Percentiles rank a stretch among this genome's conserved stretches.
Conservation (phyloP, 2,113 vertebrate species). For the Thinocorus orbignyianus region DNA sequence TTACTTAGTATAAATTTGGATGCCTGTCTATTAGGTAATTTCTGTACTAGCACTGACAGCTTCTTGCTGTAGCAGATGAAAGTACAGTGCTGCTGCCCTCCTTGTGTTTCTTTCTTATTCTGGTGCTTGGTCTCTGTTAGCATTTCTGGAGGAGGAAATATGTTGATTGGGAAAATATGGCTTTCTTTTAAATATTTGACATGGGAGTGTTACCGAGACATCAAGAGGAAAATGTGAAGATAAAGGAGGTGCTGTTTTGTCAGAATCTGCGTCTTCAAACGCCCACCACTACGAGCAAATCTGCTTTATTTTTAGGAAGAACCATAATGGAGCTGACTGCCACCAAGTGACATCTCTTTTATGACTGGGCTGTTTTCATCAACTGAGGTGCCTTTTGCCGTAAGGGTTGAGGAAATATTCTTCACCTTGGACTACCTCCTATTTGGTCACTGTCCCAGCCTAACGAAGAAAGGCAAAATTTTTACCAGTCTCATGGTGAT, state of each 20-base stretch:
- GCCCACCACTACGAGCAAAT: background rate
- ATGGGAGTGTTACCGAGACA: background rate
- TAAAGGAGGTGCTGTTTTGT: conserved; percentile 41
- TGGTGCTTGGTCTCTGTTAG: background rate
- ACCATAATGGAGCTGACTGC: background rate
- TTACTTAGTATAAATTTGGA: conserved; percentile 15
- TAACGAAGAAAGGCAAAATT: background rate
- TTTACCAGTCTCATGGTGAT: background rate
- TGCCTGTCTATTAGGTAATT: conserved; percentile 2
- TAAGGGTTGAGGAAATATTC: background rate
- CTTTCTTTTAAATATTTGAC: conserved; percentile 30
- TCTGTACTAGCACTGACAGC: background rate
- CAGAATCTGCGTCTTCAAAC: conserved; percentile 2
- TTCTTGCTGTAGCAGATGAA: conserved; percentile 36
- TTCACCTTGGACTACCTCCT: background rate
- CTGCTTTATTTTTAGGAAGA: conserved; percentile 56
- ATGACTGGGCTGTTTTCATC: background rate
- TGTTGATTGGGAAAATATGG: background rate
- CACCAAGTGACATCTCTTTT: background rate
- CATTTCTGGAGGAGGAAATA: conserved; percentile 50
- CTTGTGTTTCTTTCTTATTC: conserved; percentile 11
- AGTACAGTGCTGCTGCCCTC: background rate
- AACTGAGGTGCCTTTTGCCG: background rate
- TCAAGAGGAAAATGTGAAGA: conserved; percentile 32
- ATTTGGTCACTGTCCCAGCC: background rate